Percentiles rank a stretch among this genome's conserved stretches.
phyloP scores from a whole-genome alignment of 37 sponge, comb jelly and placozoan species.

The Halichondria panicea region DNA sequence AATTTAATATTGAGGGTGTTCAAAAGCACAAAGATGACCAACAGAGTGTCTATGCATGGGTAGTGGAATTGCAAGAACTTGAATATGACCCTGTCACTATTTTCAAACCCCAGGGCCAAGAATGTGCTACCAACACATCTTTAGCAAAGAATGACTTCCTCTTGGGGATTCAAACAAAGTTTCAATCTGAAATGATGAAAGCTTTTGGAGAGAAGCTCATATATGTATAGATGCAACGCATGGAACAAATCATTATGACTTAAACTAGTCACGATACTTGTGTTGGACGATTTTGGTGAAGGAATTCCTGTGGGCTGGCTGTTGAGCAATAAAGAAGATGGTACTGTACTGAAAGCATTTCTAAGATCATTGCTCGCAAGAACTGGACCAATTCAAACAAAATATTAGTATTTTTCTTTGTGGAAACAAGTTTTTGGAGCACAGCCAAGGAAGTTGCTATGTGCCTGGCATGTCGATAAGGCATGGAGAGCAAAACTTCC shows the following conservation, averaged over 20 bases:
- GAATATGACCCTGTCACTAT: conserved; percentile 16
- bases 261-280: conserved; percentile 36
- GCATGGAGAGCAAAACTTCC: conserved; percentile 43
- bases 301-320: conserved; percentile 61
- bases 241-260: conserved; percentile 35
- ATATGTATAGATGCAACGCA: conserved; percentile 40
- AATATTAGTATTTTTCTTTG: conserved; percentile 45
- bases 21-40: conserved; percentile 22
- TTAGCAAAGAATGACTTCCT: conserved; percentile 15
- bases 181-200: too few relatives aligned
- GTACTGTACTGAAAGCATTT: conserved; percentile 20
- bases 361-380: conserved; percentile 11
- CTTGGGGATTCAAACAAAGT: conserved; percentile 32
- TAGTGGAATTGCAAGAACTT: conserved; percentile 8
- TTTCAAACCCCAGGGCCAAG: conserved; percentile 23
- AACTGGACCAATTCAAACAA: conserved; percentile 17
- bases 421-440: conserved; percentile 49
- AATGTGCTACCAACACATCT: neutral
- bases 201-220: neutral
- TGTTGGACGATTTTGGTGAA: conserved; percentile 68
- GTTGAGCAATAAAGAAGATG: conserved; percentile 45
- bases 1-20: conserved; percentile 6
- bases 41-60: too few relatives aligned
- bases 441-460: conserved; percentile 39
- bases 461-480: conserved; percentile 63